Evolutionary conservation across 23 tunicate species (phyloP), one percentile per base, ranked within the genome.

Genomic region (Botrylloides violaceus): DNA sequence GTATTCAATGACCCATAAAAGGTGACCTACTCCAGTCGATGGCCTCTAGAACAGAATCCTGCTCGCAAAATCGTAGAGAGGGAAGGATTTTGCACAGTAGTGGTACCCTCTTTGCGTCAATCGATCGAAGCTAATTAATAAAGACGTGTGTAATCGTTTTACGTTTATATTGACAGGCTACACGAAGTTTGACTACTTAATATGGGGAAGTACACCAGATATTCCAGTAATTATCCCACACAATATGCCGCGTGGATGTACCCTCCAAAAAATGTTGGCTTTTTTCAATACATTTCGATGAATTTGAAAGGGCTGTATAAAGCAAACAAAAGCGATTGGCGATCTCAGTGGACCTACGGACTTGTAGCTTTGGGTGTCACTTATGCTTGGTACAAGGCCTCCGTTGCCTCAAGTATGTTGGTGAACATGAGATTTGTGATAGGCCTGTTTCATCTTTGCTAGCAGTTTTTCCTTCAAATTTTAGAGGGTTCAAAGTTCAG

Each of bases 211-310:
- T 75, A 76, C 37, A 63, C 88, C 0, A 82, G 59, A 76, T 82
- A 82, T 32, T 36, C 71, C 50, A 39, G 71, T 38, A 79, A 79
- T 33, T 82, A 76, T 32, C 88, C 88, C 19, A 82, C 88, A 32
- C 57, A 43, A 26, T 82, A 72, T 73, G 76, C 75, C 31, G 64
- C 76, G 35, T 82, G 88, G 88, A 82, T 82, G 88, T 82, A 82
- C 53, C 88, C 88, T 22, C 88, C 88, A 38, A 82, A 82, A 32
- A 56, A 60, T 32, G 70, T 76, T 70, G 72, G 76, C 1, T 53
- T 79, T 30, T 28, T 66, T 6, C 65, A 82, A 39, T 82, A 82
- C 49, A 3, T 63, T 9, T 6, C 34, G 3, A 55, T 76, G 37
- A 65, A 23, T 4, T 30, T 71, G 32, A 26, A 31, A 3, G 70